Percentiles rank a stretch among this genome's conserved stretches.
These are phyloP conservation scores for Dolichotis patagonum DNA, from an alignment of 2,113 vertebrate species.

Conservation along the genomic window DNA sequence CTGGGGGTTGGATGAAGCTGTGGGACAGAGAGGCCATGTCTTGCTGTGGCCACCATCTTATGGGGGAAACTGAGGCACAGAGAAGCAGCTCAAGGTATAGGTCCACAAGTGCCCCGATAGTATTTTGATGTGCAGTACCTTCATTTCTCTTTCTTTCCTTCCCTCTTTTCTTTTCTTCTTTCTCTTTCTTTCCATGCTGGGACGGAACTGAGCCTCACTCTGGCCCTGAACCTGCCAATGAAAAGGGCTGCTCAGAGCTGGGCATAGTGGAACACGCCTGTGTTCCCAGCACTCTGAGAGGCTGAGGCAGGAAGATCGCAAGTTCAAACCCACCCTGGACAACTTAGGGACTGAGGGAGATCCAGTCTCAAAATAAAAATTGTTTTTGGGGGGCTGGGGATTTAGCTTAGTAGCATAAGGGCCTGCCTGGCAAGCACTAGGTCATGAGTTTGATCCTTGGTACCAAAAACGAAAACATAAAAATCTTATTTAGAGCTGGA, in stretches of 20 bases:
- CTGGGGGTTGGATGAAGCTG: neutral
- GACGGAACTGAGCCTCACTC: neutral
- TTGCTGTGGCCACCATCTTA: neutral
- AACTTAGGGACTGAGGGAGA: neutral
- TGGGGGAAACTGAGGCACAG: neutral
- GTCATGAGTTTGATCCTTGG: no score
- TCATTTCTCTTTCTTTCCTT: neutral
- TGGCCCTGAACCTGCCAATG: neutral
- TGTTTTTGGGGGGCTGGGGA: neutral
- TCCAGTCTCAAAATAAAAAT: neutral
- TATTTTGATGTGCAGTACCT: neutral
- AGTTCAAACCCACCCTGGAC: neutral
- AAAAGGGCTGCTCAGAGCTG: neutral
- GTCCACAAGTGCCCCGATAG: neutral
- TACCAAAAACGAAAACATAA: no score
- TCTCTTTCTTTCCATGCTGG: neutral
- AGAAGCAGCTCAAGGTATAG: neutral
- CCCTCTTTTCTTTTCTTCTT: neutral
- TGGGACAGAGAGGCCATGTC: neutral
- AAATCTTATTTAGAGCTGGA: neutral
- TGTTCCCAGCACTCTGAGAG: neutral
- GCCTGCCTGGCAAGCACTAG: no score
- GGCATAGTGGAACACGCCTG: neutral
- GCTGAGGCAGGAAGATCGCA: neutral
- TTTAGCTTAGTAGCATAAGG: no score